A percentile compares a stretch with the other conserved stretches of the same genome.
These are phyloP conservation scores for Drosophila macrospina DNA, from an alignment of 2,888 invertebrate species.

Conservation along the genomic window DNA sequence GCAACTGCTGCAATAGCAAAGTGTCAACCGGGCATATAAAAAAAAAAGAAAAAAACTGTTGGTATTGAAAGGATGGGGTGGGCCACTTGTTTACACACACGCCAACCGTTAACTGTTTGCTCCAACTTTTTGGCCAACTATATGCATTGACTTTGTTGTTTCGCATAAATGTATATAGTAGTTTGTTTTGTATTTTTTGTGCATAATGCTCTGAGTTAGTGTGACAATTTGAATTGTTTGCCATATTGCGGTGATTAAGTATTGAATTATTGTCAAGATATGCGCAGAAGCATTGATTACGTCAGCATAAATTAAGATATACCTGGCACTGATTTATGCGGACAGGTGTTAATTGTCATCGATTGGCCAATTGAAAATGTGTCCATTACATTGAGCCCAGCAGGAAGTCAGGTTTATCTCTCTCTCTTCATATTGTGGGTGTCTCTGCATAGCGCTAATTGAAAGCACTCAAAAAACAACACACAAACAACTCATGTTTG, in stretches of 20 bases:
- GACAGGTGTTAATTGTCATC: conserved; percentile 67
- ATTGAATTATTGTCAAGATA: conserved; percentile 63
- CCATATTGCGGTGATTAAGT: conserved; percentile 34
- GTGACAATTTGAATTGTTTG: conserved; percentile 73
- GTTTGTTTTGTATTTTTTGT: conserved; percentile 18
- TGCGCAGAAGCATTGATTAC: conserved; percentile 66
- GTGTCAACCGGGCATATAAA: conserved; percentile 58
- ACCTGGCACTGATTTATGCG: conserved; percentile 53
- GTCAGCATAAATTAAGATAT: conserved; percentile 76
- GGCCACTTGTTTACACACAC: conserved; percentile 67
- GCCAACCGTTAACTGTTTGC: conserved; percentile 27
- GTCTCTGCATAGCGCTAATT: conserved; percentile 56
- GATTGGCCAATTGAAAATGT: conserved; percentile 59
- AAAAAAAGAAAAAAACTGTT: no score
- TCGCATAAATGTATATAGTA: no score
- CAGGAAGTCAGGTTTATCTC: conserved; percentile 43
- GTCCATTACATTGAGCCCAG: conserved; percentile 40
- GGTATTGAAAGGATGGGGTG: conserved; percentile 22
- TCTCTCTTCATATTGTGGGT: conserved; percentile 8
- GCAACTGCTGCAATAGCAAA: conserved; percentile 38
- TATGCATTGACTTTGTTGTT: conserved; percentile 18
- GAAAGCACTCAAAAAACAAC: conserved; percentile 56
- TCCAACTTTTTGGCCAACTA: conserved; percentile 22
- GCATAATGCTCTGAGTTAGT: conserved; percentile 63
- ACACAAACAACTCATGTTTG: conserved; percentile 45